Conservation (phyloP, 2,888 invertebrate species). For the Raillietiella orientalis region DNA sequence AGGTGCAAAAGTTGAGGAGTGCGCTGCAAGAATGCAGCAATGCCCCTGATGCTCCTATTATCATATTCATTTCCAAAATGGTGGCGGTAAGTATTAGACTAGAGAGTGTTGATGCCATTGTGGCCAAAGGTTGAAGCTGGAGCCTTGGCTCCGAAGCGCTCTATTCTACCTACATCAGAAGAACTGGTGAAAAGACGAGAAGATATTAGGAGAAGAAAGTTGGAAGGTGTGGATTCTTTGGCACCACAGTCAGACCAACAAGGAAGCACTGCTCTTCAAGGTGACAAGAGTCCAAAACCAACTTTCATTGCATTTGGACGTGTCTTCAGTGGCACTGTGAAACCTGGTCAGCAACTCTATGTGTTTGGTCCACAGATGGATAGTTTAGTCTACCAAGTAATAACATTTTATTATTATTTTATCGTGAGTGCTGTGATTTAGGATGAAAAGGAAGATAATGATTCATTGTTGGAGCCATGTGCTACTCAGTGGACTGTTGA, state of each 20-base stretch:
- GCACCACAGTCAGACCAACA: too few relatives aligned
- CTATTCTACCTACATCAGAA: too few relatives aligned
- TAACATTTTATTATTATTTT: slow-evolving; percentile 4
- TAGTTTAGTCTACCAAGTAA: too few relatives aligned
- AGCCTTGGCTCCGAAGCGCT: too few relatives aligned
- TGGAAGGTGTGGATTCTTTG: too few relatives aligned
- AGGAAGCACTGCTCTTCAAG: too few relatives aligned
- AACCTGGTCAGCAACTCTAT: slow-evolving; percentile 37
- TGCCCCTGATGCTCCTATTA: slow-evolving; percentile 25
- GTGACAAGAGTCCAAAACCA: too few relatives aligned
- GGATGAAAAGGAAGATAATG: slow-evolving; percentile 5
- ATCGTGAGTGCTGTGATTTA: neutral
- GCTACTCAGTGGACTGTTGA: slow-evolving; percentile 28
- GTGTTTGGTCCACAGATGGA: slow-evolving; percentile 57
- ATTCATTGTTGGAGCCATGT: slow-evolving; percentile 19
- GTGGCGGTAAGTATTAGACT: slow-evolving; percentile 28
- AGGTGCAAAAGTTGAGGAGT: slow-evolving; percentile 32
- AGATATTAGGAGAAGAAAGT: slow-evolving; percentile 26
- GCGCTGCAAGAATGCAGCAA: slow-evolving; percentile 33
- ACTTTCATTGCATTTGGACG: slow-evolving; percentile 70
- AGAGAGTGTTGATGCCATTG: too few relatives aligned
- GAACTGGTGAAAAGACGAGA: slow-evolving; percentile 34
- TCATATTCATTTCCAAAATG: slow-evolving; percentile 66
- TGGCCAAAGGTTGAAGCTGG: too few relatives aligned
- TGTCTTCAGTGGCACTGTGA: slow-evolving; percentile 58